A percentile compares a stretch with the other conserved stretches of the same genome.
phyloP scores from a whole-genome alignment of 2,113 vertebrate species.

The Speoplatyrhinus poulsoni region DNA sequence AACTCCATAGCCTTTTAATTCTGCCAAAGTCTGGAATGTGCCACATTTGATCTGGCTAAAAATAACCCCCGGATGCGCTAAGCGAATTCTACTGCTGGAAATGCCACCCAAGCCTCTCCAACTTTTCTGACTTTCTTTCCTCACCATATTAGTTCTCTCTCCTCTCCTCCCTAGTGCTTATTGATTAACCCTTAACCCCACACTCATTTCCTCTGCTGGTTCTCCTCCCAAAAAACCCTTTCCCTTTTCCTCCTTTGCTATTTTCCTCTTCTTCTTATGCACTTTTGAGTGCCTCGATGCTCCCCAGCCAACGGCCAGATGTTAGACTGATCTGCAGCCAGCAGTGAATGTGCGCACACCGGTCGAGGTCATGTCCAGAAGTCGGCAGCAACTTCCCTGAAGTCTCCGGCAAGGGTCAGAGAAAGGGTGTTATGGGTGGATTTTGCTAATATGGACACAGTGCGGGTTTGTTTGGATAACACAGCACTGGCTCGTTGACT shows the following conservation, averaged over 20 bases:
- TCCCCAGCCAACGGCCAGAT: slow-evolving; percentile 73
- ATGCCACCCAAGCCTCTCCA: slow-evolving; percentile 58
- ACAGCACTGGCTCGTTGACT: too few species aligned
- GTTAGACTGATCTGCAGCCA: slow-evolving; percentile 75
- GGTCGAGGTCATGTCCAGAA: slow-evolving; percentile 43
- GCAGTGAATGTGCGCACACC: slow-evolving; percentile 49
- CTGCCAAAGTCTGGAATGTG: slow-evolving; percentile 62
- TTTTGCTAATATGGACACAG: not conserved
- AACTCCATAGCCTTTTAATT: slow-evolving; percentile 54
- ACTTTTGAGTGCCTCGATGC: slow-evolving; percentile 35
- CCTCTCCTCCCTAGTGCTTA: slow-evolving; percentile 48
- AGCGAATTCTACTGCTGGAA: slow-evolving; percentile 81
- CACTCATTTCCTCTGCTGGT: slow-evolving; percentile 17
- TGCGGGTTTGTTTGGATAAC: too few species aligned
- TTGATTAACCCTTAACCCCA: slow-evolving; percentile 21
- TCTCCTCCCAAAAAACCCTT: slow-evolving; percentile 12
- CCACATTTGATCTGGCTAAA: slow-evolving; percentile 81
- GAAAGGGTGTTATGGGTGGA: not conserved
- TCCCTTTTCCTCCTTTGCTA: slow-evolving; percentile 44
- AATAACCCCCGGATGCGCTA: slow-evolving; percentile 79
- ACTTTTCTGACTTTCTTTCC: slow-evolving; percentile 63
- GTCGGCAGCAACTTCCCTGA: slow-evolving; percentile 34
- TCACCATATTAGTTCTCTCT: slow-evolving; percentile 35
- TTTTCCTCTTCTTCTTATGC: slow-evolving; percentile 21
- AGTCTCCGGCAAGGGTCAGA: slow-evolving; percentile 20